Evolutionary conservation across 2,888 invertebrate species (phyloP), one percentile per base, ranked within the genome.

Genomic region (Caenorhabditis sp.): DNA sequence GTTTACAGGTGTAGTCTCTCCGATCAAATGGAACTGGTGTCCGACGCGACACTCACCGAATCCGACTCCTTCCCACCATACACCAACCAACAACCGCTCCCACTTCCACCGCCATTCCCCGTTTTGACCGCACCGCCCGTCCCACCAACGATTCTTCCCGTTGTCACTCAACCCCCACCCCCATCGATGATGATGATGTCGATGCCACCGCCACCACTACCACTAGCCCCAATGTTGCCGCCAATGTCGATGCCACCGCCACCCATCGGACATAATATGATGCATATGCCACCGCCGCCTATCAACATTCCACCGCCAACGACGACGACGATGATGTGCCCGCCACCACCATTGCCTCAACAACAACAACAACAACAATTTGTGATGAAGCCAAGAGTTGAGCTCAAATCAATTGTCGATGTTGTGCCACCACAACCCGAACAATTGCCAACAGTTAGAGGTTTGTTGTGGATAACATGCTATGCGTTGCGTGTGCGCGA

Each of bases 21-120:
- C 0, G 78, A 76, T 50, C 64, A 78, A 31, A 80, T 78, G 78
- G 80, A 81, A 49, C 58, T 78, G 24, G 80, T 77, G 6, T 78
- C 77, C 1, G 78, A 78, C 12, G 61, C 62, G 12, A 70, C 73
- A 1, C 50, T 73, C 1, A 72, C 75, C 0, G 51, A 60, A 0
- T 37, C 12, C 21, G 24, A 26, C 55, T 37, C 19, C 19, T 24
- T 8, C 43, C 5, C 43, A 37, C 17, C 53, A 51, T 19, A 21
- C 71, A 17, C 23, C 68, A n/a, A n/a, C 54, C 53, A 69, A 63
- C 58, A 59, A 60, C 53, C 53, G 23, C 53, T 19, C 6, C 10
- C 6, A 6, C 26, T 55, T 17, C 3, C 55, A 4, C 55, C 64
- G 58, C 55, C n/a, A n/a, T n/a, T n/a, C n/a, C n/a, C n/a, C n/a